These are phyloP conservation scores for Smittia sp. DNA, from an alignment of 2,888 invertebrate genomes.

Conservation along the genomic window DNA sequence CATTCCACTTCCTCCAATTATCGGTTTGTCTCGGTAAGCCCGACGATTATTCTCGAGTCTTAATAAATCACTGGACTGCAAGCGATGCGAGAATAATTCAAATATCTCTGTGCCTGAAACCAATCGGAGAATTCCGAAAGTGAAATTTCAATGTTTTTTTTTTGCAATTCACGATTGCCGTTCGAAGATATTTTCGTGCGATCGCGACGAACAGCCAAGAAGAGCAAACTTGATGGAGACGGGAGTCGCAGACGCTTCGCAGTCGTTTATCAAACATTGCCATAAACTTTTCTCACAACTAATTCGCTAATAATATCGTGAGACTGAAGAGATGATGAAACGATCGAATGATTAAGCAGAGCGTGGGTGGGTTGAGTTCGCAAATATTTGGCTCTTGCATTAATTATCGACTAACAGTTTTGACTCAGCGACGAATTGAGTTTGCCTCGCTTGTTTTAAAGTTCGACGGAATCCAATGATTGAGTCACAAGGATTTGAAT, in stretches of 20 bases:
- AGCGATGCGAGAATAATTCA: not conserved
- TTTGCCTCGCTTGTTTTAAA: too few species aligned
- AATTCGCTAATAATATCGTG: not conserved
- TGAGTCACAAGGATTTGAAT: too few species aligned
- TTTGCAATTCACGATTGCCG: not conserved
- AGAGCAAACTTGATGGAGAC: not conserved
- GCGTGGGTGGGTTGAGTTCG: not conserved
- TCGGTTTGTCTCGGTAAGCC: not conserved
- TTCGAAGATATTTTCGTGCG: not conserved
- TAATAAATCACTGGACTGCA: not conserved
- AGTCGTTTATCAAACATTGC: not conserved
- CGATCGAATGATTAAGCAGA: not conserved
- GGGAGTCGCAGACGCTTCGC: not conserved
- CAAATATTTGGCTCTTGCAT: too few species aligned
- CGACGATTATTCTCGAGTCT: not conserved
- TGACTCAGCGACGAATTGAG: too few species aligned
- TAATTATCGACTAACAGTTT: too few species aligned
- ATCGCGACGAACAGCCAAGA: not conserved
- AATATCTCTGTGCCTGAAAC: not conserved
- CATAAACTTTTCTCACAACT: not conserved
- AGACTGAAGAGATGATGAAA: not conserved
- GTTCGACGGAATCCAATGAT: too few species aligned
- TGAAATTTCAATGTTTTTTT: not conserved
- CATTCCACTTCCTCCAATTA: conserved; percentile 6
- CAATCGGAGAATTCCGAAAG: not conserved